Evolutionary conservation across 2,797 vertebrate genomes (phyloP), one percentile per base, ranked within the genome.

Genomic region (Nasua narica): DNA sequence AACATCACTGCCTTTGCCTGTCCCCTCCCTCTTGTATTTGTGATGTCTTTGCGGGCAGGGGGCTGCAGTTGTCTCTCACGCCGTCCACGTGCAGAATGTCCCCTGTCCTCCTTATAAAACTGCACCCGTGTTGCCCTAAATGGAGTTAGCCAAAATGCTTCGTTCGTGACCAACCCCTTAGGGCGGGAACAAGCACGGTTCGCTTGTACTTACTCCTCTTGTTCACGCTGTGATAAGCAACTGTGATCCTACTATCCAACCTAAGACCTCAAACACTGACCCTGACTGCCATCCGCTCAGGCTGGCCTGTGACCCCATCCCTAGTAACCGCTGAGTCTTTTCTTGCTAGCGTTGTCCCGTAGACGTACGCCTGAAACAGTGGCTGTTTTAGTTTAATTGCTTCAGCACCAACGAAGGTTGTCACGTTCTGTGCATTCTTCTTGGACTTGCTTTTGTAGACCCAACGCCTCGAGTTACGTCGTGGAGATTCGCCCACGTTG

Each of bases 391-490:
- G 48, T 43, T 48, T 56, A 40, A n/a, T 23, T 21, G 25, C 32
- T 94, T 77, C 60, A 27, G 69, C 77, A 3, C 77, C 43, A 15
- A n/a, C n/a, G 10, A 37, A 85, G 48, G n/a, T 40, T 10, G 19
- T 43, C 58, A 15, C 0, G 0, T 14, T 48, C 43, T 11, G 1
- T 4, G 25, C 11, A 8, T 0, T 27, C 69, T 70, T 62, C 23
- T 23, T 29, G 3, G 46, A 56, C 32, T 84, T 35, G 2, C 85
- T 65, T n/a, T 50, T 70, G 69, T 56, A 18, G 16, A 79, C 13
- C 4, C 32, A 13, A 2, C 6, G 1, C 74, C 5, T 2, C 29
- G 2, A 18, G 1, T 67, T 19, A 18, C 14, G 9, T 29, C 9
- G 3, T 29, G 50, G 88, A 43, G 87, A 32, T 35, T 58, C 37